A percentile compares a stretch with the other conserved stretches of the same genome.
Conservation (phyloP, 1,140 invertebrate species). For the Drosophila pseudoananassae region DNA sequence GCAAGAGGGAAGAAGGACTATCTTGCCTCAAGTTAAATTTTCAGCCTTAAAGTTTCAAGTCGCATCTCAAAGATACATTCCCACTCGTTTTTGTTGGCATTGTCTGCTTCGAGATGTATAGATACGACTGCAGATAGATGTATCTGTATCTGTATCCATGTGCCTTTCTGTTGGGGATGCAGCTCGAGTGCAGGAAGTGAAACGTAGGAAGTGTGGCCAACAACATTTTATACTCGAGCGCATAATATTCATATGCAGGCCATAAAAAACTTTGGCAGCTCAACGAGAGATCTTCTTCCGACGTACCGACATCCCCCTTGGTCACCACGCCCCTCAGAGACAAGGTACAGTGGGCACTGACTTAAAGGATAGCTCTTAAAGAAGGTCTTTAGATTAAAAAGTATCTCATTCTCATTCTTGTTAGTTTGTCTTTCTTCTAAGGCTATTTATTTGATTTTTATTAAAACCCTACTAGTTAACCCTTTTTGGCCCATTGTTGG, state of each 20-base stretch:
- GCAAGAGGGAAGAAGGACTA: conserved; percentile 32
- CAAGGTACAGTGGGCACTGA: conserved; percentile 30
- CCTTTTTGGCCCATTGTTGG: conserved; percentile 33
- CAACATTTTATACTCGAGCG: conserved; percentile 82
- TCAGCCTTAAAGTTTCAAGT: conserved; percentile 55
- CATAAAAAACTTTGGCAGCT: conserved; percentile 82
- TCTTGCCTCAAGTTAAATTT: conserved; percentile 56
- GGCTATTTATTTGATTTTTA: not conserved
- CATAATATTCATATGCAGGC: conserved; percentile 82
- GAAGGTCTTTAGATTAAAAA: not conserved
- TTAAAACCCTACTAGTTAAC: not conserved
- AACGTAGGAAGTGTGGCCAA: conserved; percentile 82
- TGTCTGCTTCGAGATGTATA: conserved; percentile 63
- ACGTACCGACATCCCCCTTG: conserved; percentile 32
- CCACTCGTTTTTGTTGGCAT: conserved; percentile 44
- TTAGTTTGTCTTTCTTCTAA: not conserved
- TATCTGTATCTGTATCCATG: conserved; percentile 21
- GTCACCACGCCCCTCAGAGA: conserved; percentile 3
- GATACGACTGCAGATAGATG: conserved; percentile 48
- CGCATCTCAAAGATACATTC: conserved; percentile 21
- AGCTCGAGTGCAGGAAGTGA: conserved; percentile 75
- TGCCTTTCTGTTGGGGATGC: conserved; percentile 34
- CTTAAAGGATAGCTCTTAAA: not conserved
- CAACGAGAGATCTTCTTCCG: conserved; percentile 75
- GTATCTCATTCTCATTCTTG: not conserved